Evolutionary conservation across 1,140 invertebrate genomes (phyloP).

Genomic region (Amphibalanus amphitrite): DNA sequence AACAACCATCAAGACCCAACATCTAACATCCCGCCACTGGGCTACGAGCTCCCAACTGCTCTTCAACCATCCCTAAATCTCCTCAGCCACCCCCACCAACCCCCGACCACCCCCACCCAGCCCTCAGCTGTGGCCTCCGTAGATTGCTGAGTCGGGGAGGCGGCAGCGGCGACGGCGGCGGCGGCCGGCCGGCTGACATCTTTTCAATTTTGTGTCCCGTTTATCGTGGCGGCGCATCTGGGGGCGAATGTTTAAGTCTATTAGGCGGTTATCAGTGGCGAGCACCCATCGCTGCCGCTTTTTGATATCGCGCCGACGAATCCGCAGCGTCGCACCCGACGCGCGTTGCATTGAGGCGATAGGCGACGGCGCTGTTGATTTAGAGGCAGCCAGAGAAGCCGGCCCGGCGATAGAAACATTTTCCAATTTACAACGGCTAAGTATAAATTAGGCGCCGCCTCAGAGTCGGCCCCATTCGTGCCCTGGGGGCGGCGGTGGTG

Average conservation of each 20-base stretch:
- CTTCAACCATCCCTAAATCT: too few relatives aligned
- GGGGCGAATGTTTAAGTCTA: background rate
- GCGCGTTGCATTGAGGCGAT: background rate
- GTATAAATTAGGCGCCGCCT: background rate
- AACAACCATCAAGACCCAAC: too few relatives aligned
- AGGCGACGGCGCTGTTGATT: background rate
- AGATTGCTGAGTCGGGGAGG: too few relatives aligned
- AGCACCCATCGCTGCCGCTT: background rate
- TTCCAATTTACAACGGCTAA: background rate
- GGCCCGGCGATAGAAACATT: background rate
- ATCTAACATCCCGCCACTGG: too few relatives aligned
- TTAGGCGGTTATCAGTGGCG: background rate
- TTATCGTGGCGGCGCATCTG: background rate
- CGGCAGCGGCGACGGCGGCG: too few relatives aligned
- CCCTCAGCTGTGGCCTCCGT: too few relatives aligned
- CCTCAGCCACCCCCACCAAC: too few relatives aligned
- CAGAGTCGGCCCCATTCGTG: background rate
- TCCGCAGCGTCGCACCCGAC: background rate
- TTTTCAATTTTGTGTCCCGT: background rate
- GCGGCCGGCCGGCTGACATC: background rate
- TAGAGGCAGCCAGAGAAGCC: background rate
- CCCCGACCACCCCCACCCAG: too few relatives aligned
- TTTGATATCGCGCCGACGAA: background rate
- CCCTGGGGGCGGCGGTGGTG: background rate
- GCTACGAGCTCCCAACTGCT: too few relatives aligned